Conservation (phyloP, 30 jellyfish, hydroid and myxozoan species). For the Hydractinia echinata region DNA sequence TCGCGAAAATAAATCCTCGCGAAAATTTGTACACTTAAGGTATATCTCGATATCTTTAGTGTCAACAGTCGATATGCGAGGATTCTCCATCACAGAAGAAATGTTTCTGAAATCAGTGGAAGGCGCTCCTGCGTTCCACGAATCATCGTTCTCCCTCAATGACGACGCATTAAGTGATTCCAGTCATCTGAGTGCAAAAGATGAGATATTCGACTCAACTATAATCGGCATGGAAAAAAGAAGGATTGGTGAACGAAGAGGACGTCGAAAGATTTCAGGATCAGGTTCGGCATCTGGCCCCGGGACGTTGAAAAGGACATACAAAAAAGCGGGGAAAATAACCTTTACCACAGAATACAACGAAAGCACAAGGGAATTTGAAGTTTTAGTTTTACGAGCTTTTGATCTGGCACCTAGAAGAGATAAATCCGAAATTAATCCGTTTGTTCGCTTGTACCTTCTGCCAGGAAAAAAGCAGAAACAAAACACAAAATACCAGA, state of each 20-base stretch:
- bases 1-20: too few species aligned
- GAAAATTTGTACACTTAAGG: too few species aligned
- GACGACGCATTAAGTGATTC: neutral
- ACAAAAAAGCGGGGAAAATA: slow-evolving; percentile 66
- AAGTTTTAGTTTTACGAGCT: slow-evolving; percentile 60
- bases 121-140: neutral
- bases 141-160: neutral
- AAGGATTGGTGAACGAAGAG: slow-evolving; percentile 26
- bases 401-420: slow-evolving; percentile 60
- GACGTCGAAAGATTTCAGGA: neutral
- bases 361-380: slow-evolving; percentile 32
- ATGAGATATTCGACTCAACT: neutral
- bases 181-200: neutral
- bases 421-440: slow-evolving; percentile 46
- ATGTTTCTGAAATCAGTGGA: neutral
- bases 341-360: slow-evolving; percentile 48
- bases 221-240: slow-evolving; percentile 14
- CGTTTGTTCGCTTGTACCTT: slow-evolving; percentile 68
- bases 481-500: slow-evolving; percentile 68
- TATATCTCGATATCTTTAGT: neutral
- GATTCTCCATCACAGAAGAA: slow-evolving; percentile 9
- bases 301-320: slow-evolving; percentile 18
- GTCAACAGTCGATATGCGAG: slow-evolving; percentile 22
- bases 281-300: slow-evolving; percentile 14
- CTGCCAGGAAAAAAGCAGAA: slow-evolving; percentile 88